Base-by-base conservation (phyloP, 2,113 vertebrate species). In the Bos javanicus region DNA sequence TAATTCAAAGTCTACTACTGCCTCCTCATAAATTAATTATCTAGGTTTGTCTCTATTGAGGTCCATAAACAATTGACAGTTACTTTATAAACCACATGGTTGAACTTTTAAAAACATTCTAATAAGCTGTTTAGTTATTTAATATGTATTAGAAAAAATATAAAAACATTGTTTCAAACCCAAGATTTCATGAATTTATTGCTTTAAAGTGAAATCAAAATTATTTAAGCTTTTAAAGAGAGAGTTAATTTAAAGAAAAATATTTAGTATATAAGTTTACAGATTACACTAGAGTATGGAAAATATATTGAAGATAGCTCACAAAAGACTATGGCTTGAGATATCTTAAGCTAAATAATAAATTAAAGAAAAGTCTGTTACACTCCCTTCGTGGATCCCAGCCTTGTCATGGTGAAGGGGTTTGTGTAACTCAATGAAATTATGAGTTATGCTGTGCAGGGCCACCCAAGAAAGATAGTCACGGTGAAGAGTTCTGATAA, bases 351-450 rank as follows among this genome's bases (percentile, higher is more conserved):
- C 28, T 52, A 54, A n/a, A 33, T 71, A 91, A 91, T 50, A 91
- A 94, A 74, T 83, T 93, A 91, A 90, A 64, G 54, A n/a, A 96
- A 96, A 97, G 8, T 13, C 17, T 62, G 54, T 84, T 84, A 60
- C 23, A 71, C 36, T 39, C 23, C 6, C 23, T 76, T 76, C 23
- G 26, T 76, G 71, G 71, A 26, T 76, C 36, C 43, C 23, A 76
- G 36, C 71, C 36, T 25, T 76, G 21, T 76, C 71, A 26, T 43
- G 23, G 71, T 0, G 0, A 76, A 76, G 39, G 71, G 36, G 71
- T 12, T 76, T 76, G 39, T 43, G 36, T 76, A 76, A 76, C 39
- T 43, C 39, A 43, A 4, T 43, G 12, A 76, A 76, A 43, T 25
- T 76, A 76, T 76, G 71, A 14, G 23, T 26, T 43, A 43, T 43